Base-by-base conservation (phyloP, 2,888 invertebrate species). In the Watsonalla binaria region DNA sequence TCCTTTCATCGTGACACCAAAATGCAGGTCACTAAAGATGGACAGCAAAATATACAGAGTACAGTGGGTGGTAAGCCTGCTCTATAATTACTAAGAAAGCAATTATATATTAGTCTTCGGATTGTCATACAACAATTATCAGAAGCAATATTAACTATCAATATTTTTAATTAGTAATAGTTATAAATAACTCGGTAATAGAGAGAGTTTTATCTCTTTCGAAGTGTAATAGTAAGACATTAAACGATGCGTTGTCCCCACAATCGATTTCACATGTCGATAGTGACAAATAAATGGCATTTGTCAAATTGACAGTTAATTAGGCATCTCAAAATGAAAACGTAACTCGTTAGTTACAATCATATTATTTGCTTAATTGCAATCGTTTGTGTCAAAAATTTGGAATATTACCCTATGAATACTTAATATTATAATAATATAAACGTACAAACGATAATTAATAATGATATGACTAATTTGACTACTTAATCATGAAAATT, bases 231-330 rank as follows among this genome's bases (percentile, higher is more conserved):
- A 14, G 47, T 47, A 11, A n/a, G 33, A 47, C 6, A 24, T 34
- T 47, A 34, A 39, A 51, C 11, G 8, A 8, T 39, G 15, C 52
- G 37, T 52, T 39, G 46, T 46, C 46, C 51, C 35, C 46, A 24
- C 39, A 51, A 52, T 37, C 51, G 47, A 54, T 54, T 53, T 39
- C 53, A 58, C 51, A 54, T 58, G 49, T 60, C 60, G 61, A 62
- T 62, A 67, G 68, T 67, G 60, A 66, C 65, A 62, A 52, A 47
- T 49, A 62, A 66, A 68, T 59, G 54, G 47, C 52, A 70, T 73
- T 68, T 59, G 68, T 74, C 73, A 69, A 60, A 59, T 56, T 52
- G 59, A 63, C 45, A 62, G 55, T 55, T 65, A 63, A 72, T 67
- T 65, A 66, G 57, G 56, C 54, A 54, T 62, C 52, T 59, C 63